Conservation (phyloP, 1,140 invertebrate genomes). For the Pollicipes pollicipes region DNA sequence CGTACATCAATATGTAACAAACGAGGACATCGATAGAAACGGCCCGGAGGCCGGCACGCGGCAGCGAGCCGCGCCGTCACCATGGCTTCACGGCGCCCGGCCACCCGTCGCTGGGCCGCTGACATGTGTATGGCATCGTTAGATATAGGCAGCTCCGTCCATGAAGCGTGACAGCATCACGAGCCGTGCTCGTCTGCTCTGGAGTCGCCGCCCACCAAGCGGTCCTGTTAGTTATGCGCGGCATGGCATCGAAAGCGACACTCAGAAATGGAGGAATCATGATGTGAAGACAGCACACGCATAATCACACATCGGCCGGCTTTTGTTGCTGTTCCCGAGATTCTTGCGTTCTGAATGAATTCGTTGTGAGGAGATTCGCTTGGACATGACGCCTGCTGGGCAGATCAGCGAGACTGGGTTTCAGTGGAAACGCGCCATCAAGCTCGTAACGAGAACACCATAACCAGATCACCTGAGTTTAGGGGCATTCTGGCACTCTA, state of each 20-base stretch:
- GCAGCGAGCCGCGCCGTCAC: too few species aligned
- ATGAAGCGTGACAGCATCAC: too few species aligned
- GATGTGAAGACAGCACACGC: not conserved
- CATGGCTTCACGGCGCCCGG: not conserved
- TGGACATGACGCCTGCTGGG: too few species aligned
- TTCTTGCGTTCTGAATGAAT: not conserved
- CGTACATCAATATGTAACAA: not conserved
- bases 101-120: not conserved
- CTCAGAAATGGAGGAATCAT: too few species aligned
- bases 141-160: too few species aligned
- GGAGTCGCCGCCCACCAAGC: too few species aligned
- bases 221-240: too few species aligned
- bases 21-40: not conserved
- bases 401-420: too few species aligned
- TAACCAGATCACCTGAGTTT: not conserved
- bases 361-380: not conserved
- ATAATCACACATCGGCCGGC: not conserved
- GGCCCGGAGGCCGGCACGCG: too few species aligned
- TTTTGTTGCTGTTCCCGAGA: not conserved
- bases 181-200: too few species aligned
- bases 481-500: not conserved
- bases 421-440: not conserved
- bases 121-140: too few species aligned
- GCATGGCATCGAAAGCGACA: too few species aligned
- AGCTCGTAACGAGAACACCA: not conserved